A percentile compares a stretch with the other conserved stretches of the same genome.
Evolutionary conservation across 2,888 invertebrate species (phyloP).

Genomic region (Epirrhoe alternata): DNA sequence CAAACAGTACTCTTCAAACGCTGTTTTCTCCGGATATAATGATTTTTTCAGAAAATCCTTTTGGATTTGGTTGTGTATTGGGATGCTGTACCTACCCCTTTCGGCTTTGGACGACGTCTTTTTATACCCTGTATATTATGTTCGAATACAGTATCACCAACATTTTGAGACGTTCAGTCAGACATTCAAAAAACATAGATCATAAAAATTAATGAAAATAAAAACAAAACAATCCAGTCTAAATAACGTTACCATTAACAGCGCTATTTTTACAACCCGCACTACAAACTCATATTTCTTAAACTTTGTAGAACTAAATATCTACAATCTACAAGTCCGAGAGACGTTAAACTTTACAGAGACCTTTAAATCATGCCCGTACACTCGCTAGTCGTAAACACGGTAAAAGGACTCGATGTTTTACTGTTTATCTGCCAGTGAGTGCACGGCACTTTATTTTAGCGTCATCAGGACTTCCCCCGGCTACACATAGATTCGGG

Average conservation of each 20-base stretch:
- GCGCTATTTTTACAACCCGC: neutral
- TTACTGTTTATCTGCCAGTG: conserved; percentile 49
- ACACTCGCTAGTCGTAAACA: conserved; percentile 23
- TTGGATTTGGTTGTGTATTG: too few species aligned
- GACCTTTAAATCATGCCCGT: conserved; percentile 22
- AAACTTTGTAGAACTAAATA: conserved; percentile 8
- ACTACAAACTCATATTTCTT: conserved; percentile 9
- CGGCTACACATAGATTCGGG: conserved; percentile 70
- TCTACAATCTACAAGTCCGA: conserved; percentile 11
- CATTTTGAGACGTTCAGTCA: too few species aligned
- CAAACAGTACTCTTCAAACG: too few species aligned
- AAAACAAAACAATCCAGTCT: neutral
- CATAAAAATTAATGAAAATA: neutral
- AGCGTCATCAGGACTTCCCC: conserved; percentile 61
- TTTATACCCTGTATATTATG: too few species aligned
- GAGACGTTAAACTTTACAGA: conserved; percentile 11
- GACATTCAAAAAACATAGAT: too few species aligned
- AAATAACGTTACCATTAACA: neutral
- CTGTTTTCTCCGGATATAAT: too few species aligned
- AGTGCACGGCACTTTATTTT: conserved; percentile 68
- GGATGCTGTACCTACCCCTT: too few species aligned
- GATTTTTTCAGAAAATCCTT: too few species aligned
- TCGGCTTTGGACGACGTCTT: too few species aligned
- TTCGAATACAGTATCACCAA: too few species aligned
- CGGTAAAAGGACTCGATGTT: conserved; percentile 36